Percentiles rank a stretch among this genome's conserved stretches.
phyloP scores from a whole-genome alignment of 1,140 invertebrate genomes.

The Macrotrachela quadricornifera region DNA sequence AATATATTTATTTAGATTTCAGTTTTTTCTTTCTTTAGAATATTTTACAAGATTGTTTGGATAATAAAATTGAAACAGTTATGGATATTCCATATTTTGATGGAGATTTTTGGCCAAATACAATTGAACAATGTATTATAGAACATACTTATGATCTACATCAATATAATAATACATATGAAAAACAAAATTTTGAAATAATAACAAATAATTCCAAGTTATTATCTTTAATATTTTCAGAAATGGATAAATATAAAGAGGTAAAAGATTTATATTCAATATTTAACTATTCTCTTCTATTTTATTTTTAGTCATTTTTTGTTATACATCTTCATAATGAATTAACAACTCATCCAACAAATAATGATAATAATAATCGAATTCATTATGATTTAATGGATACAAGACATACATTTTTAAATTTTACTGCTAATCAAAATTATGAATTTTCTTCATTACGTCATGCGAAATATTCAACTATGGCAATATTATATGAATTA shows the following conservation, averaged over 20 bases:
- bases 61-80: conserved; percentile 75
- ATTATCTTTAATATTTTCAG: conserved; percentile 82
- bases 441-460: conserved; percentile 93
- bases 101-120: conserved; percentile 99
- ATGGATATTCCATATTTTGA: conserved; percentile 98
- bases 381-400: conserved; percentile 97
- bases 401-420: conserved; percentile 91
- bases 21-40: no score
- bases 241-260: conserved; percentile 99
- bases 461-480: conserved; percentile 78
- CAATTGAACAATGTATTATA: conserved; percentile 93
- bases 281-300: no score
- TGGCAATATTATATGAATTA: conserved; percentile 90
- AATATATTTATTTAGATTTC: no score
- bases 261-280: no score
- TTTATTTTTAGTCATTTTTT: no score
- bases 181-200: no score
- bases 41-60: no score
- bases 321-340: conserved; percentile 3
- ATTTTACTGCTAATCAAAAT: conserved; percentile 90
- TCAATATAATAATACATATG: no score
- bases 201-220: no score
- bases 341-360: background rate
- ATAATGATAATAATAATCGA: conserved; percentile 76
- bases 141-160: no score